Conservation (phyloP, 2,888 invertebrate species). For the Himalopsyche japonica region DNA sequence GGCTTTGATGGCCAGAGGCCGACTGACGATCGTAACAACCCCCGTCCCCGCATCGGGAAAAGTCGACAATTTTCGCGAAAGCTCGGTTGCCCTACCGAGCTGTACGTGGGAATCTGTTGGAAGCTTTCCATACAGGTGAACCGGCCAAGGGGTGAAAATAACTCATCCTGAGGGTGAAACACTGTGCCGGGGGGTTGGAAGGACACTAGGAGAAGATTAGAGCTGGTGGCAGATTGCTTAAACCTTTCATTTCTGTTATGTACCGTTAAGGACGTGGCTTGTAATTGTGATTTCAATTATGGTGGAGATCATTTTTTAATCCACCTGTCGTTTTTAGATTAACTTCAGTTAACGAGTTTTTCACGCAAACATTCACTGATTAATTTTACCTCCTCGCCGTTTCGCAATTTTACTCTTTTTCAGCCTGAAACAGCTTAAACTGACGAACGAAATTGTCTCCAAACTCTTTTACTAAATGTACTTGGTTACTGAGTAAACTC, state of each 20-base stretch:
- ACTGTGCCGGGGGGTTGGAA: not conserved
- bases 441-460: too few species aligned
- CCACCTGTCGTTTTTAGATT: not conserved
- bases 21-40: constrained; percentile 29
- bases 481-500: too few species aligned
- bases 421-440: too few species aligned
- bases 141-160: constrained; percentile 26
- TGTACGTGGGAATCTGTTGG: constrained; percentile 24
- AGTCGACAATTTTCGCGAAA: constrained; percentile 17
- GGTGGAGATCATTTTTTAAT: not conserved
- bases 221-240: not conserved
- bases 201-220: not conserved
- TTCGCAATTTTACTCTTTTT: too few species aligned
- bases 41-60: constrained; percentile 14
- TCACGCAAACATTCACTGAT: not conserved
- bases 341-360: not conserved
- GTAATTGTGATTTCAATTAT: not conserved
- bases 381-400: not conserved
- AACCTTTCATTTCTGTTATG: not conserved
- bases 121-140: constrained; percentile 33
- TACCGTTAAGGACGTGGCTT: not conserved
- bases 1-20: constrained; percentile 29
- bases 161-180: constrained; percentile 16
- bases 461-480: too few species aligned
- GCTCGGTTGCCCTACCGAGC: constrained; percentile 16